Base-by-base conservation (phyloP, 2,113 vertebrate species). In the Erythrocercus mccallii region DNA sequence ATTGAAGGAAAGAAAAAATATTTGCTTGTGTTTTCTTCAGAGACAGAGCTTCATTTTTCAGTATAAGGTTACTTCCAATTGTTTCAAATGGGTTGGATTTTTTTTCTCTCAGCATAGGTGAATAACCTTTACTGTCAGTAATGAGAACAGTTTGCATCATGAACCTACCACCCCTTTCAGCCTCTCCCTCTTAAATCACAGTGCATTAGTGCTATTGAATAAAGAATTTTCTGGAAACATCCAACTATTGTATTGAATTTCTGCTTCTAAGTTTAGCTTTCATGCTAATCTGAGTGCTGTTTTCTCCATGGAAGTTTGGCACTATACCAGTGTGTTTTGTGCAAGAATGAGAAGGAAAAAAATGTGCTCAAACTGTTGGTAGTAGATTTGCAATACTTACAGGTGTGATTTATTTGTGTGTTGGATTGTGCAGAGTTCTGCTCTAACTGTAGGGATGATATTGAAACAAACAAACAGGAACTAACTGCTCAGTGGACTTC, bases 161-260 rank as follows among this genome's bases (percentile, higher is more conserved):
- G 44, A 83, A 66, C 14, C 18, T 74, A 40, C 30, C 4, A 50
- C 65, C 48, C 28, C 19, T 92, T 76, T 95, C 79, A 62, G 27
- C 30, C 64, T 88, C n/a, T 51, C 30, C 28, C 30, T 86, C 94
- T 93, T 92, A 86, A 88, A 77, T 90, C 25, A 42, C 11, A 24
- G 56, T 86, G 40, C 90, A 88, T 96, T 94, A 93, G 31, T 71
- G 72, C 47, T 90, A 64, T 57, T 88, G 80, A 92, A 90, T 90
- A 81, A 86, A 82, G 47, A 88, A 27, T 47, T 81, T 87, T 86
- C 79, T 81, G 56, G 66, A 95, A 96, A 88, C 47, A 42, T 81
- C 51, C 65, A 90, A n/a, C 47, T 90, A 45, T 68, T 51, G 31
- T 73, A 88, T 71, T 93, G 82, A 86, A 92, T 88, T 90, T 86